Conservation (phyloP, 2,888 invertebrate genomes). For the Poecilus cupreus region DNA sequence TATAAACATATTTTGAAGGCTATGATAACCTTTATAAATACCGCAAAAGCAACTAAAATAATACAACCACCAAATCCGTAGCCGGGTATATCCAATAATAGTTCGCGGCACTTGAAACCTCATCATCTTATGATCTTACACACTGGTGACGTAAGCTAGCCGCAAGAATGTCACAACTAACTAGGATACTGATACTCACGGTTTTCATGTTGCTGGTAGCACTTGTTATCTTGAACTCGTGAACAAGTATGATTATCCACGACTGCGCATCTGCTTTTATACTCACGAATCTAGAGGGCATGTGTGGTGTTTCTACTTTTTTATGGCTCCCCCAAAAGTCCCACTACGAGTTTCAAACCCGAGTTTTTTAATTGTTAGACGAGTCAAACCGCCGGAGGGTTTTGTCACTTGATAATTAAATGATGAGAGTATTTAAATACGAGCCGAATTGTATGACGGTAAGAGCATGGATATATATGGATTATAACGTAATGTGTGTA, state of each 20-base stretch:
- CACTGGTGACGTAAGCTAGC: constrained; percentile 39
- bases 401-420: constrained; percentile 2
- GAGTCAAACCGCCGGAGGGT: background rate
- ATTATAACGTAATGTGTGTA: background rate
- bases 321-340: constrained; percentile 30
- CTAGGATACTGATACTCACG: constrained; percentile 33
- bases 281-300: constrained; percentile 26
- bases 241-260: constrained; percentile 29
- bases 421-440: background rate
- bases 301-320: constrained; percentile 20
- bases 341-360: background rate
- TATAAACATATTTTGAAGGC: too few species aligned
- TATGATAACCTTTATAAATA: too few species aligned
- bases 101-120: background rate
- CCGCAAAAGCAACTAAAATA: background rate
- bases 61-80: background rate
- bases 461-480: constrained; percentile 27
- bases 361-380: background rate
- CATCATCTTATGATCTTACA: background rate
- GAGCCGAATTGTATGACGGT: background rate
- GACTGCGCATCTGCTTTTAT: constrained; percentile 24
- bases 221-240: constrained; percentile 23
- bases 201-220: constrained; percentile 41
- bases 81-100: constrained; percentile 1
- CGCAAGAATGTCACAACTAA: constrained; percentile 27